These are phyloP conservation scores for Drosophila putrida DNA, from an alignment of 2,888 invertebrate genomes.

Conservation along the genomic window DNA sequence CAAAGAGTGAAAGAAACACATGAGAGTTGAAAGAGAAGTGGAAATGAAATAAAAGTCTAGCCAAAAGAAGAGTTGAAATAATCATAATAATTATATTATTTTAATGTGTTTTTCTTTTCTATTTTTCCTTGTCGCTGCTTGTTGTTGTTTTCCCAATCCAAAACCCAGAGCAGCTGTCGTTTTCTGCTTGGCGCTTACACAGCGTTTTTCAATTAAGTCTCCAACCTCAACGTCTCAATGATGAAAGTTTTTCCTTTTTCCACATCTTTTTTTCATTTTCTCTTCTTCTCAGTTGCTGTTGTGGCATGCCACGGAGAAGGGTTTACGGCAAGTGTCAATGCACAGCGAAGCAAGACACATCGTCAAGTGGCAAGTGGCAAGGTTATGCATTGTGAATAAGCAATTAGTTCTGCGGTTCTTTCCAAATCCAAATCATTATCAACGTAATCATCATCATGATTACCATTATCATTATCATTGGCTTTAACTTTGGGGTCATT, in stretches of 20 bases:
- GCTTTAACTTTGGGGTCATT: slow-evolving; percentile 71
- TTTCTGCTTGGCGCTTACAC: slow-evolving; percentile 55
- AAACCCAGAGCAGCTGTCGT: slow-evolving; percentile 59
- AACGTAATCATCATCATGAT: slow-evolving; percentile 13
- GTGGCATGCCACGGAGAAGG: slow-evolving; percentile 19
- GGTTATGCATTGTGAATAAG: slow-evolving; percentile 76
- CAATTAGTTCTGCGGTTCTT: slow-evolving; percentile 74
- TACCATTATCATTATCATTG: too few relatives aligned
- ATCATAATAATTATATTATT: slow-evolving; percentile 74
- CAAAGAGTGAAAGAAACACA: slow-evolving; percentile 2
- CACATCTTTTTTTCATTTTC: slow-evolving; percentile 5
- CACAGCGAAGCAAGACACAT: slow-evolving; percentile 59
- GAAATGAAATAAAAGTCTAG: slow-evolving; percentile 49
- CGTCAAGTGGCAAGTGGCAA: slow-evolving; percentile 75
- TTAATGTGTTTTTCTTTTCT: slow-evolving; percentile 67
- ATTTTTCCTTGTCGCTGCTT: slow-evolving; percentile 12
- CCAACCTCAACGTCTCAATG: slow-evolving; percentile 39
- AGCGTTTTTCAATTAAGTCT: slow-evolving; percentile 75
- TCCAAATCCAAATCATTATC: slow-evolving; percentile 5
- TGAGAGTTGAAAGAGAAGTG: neutral
- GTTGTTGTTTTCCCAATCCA: slow-evolving; percentile 36
- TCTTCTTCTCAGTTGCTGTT: slow-evolving; percentile 1
- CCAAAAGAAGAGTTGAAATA: slow-evolving; percentile 38
- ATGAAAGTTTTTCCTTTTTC: slow-evolving; percentile 52
- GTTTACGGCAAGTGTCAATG: slow-evolving; percentile 47